Evolutionary conservation across 2,888 invertebrate genomes (phyloP).

Genomic region (Unio pictorum): DNA sequence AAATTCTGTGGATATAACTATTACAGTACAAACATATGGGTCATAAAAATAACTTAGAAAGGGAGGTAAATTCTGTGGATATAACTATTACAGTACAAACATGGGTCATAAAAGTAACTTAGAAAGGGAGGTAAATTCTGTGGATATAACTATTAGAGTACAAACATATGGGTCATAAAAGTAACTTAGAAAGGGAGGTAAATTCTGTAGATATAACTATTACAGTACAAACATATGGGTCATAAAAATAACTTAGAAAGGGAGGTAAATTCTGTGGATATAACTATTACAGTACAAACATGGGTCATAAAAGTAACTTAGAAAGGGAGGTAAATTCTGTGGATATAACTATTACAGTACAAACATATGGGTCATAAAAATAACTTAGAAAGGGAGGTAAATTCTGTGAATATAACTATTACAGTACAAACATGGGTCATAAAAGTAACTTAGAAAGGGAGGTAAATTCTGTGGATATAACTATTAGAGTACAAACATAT

Average conservation of each 20-base stretch:
- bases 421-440: conserved; percentile 1
- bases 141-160: not conserved
- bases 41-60: too few relatives aligned
- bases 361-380: not conserved
- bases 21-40: too few relatives aligned
- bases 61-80: too few relatives aligned
- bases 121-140: not conserved
- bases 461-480: not conserved
- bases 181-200: not conserved
- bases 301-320: too few relatives aligned
- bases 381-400: not conserved
- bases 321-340: not conserved
- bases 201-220: not conserved
- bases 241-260: not conserved
- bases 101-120: too few relatives aligned
- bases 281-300: conserved; percentile 4
- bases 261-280: not conserved
- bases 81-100: too few relatives aligned
- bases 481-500: conserved; percentile 3
- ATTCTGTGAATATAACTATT: not conserved
- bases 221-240: conserved; percentile 1
- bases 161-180: not conserved
- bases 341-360: conserved; percentile 3
- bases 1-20: too few relatives aligned
- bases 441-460: not conserved